Evolutionary conservation across 2,113 vertebrate genomes (phyloP).

Genomic region (Chaenocephalus aceratus): DNA sequence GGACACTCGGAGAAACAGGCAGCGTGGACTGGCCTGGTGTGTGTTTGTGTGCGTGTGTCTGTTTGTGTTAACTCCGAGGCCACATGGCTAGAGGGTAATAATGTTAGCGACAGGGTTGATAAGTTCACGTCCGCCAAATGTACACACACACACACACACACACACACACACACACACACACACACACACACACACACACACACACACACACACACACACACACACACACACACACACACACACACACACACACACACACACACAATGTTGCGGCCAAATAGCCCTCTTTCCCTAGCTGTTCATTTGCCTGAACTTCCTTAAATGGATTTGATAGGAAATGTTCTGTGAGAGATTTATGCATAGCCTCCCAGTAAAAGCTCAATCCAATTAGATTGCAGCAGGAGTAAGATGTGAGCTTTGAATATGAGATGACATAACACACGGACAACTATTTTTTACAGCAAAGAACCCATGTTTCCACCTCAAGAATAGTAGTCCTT

Average conservation of each 20-base stretch:
- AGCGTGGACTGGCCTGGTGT: conserved; percentile 38
- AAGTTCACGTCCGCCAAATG: conserved; percentile 68
- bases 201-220: too few relatives aligned
- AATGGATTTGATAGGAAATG: conserved; percentile 69
- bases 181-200: conserved; percentile 28
- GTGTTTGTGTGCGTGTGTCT: conserved; percentile 20
- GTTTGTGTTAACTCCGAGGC: conserved; percentile 46
- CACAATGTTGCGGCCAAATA: conserved; percentile 46
- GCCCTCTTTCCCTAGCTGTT: conserved; percentile 46
- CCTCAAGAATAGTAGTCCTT: not conserved
- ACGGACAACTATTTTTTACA: too few relatives aligned
- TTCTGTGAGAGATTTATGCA: conserved; percentile 53
- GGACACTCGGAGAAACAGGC: conserved; percentile 60
- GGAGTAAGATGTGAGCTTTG: conserved; percentile 13
- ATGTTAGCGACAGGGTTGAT: conserved; percentile 70
- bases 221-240: conserved; percentile 12
- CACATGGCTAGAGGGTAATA: conserved; percentile 74
- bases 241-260: conserved; percentile 11
- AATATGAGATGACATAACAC: conserved; percentile 9
- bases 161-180: conserved; percentile 22
- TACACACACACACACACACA: conserved; percentile 33
- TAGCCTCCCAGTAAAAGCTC: conserved; percentile 49
- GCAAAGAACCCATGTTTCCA: not conserved
- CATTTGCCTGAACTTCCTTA: conserved; percentile 64
- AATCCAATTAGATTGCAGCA: conserved; percentile 45